Base-by-base conservation (phyloP, 2,113 vertebrate genomes). In the Brachypodius melanocephalos region DNA sequence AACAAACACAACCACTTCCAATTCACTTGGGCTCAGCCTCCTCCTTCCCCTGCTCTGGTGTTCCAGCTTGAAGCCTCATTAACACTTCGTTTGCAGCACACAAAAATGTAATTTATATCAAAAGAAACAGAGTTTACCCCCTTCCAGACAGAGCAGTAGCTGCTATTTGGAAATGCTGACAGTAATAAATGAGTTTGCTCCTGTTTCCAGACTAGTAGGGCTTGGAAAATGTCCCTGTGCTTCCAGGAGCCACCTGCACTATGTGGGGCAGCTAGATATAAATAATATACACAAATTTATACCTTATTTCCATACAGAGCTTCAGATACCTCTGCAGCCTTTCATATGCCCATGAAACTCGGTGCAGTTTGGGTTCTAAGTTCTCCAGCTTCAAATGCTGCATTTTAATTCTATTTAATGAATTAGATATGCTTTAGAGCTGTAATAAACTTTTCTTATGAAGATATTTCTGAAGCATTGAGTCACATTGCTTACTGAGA, bases 341-440 rank as follows among this genome's bases (percentile, higher is more conserved):
- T 94, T 92, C 69, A 45, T 67, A 36, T 54, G 55, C 46, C 66
- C 51, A 21, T 31, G 29, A 88, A 89, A 45, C 71, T 77, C 16
- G 2, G 7, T 54, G 78, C 87, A 89, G 78, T 71, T 88, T 77
- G 67, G 54, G 58, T 71, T 93, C 93, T 86, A 73, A 87, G 38
- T 72, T 85, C 65, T 42, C 29, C 48, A 63, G 54, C 68, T 95
- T 92, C 90, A 92, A 88, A 90, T 66, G 54, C 32, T 86, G 71
- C 83, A 77, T 96, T 94, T 95, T 87, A 95, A 97, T 94, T 87
- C 77, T 89, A 22, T 77, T 93, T 95, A 97, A 96, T 95, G 96
- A 95, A 97, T 97, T 96, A 94, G 86, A 72, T 74, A 66, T 34
- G 88, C 75, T 96, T 86, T 85, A 58, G 79, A 93, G 63, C 86